Percentiles rank a stretch among this genome's conserved stretches.
phyloP scores from a whole-genome alignment of 2,113 vertebrate genomes.

The Blennius ocellaris region DNA sequence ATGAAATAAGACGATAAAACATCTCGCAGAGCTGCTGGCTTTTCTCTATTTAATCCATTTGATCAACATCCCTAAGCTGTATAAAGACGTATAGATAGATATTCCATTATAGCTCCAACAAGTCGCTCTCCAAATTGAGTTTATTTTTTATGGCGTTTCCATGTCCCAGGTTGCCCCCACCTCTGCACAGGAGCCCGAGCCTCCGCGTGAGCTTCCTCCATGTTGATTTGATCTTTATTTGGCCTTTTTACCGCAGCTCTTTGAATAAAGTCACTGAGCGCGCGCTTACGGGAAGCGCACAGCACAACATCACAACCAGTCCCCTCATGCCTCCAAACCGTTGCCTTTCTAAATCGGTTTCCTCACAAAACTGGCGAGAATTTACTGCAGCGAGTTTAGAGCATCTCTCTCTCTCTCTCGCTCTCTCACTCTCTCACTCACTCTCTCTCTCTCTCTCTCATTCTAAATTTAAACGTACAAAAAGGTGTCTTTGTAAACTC shows the following conservation, averaged over 20 bases:
- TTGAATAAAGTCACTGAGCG: constrained; percentile 81
- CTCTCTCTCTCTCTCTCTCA: constrained; percentile 43
- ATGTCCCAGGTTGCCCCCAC: constrained; percentile 58
- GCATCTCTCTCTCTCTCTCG: constrained; percentile 42
- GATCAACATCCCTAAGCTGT: too few species aligned
- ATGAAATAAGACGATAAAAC: too few species aligned
- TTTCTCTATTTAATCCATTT: too few species aligned
- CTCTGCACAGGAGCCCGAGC: constrained; percentile 18
- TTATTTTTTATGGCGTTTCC: constrained; percentile 36
- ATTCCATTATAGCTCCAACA: too few species aligned
- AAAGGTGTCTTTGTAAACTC: constrained; percentile 84
- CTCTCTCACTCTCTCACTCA: constrained; percentile 44
- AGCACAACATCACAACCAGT: constrained; percentile 68
- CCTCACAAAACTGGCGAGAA: constrained; percentile 63
- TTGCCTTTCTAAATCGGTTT: constrained; percentile 71
- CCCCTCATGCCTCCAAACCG: constrained; percentile 65
- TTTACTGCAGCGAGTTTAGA: constrained; percentile 60
- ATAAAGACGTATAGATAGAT: too few species aligned
- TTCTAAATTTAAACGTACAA: constrained; percentile 85
- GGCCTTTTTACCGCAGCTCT: constrained; percentile 70
- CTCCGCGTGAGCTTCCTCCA: constrained; percentile 46
- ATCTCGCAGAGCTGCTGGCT: too few species aligned
- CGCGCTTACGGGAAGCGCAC: constrained; percentile 77
- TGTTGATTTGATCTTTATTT: constrained; percentile 79
- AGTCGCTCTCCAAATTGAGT: too few species aligned